phyloP scores from a whole-genome alignment of 2,888 invertebrate genomes.

The Drosophila meridiana region DNA sequence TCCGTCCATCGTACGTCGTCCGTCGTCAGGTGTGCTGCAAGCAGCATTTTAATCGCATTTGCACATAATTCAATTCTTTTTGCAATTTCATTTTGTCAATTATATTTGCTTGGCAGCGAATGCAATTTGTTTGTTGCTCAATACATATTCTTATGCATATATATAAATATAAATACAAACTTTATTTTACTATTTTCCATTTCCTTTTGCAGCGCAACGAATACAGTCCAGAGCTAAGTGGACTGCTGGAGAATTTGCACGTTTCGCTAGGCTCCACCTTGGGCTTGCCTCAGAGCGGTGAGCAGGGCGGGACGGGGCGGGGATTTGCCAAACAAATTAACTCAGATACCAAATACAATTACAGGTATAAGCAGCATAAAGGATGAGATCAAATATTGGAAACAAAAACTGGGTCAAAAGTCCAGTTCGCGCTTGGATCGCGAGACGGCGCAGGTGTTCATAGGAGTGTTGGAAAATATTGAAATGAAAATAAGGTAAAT shows the following conservation, averaged over 20 bases:
- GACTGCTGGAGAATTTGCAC: constrained; percentile 84
- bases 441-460: constrained; percentile 84
- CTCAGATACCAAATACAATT: neutral
- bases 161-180: neutral
- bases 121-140: constrained; percentile 53
- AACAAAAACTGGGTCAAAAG: constrained; percentile 80
- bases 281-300: constrained; percentile 84
- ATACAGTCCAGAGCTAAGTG: constrained; percentile 84
- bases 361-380: constrained; percentile 83
- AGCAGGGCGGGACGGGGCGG: constrained; percentile 28
- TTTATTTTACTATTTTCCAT: neutral
- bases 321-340: constrained; percentile 6
- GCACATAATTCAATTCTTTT: constrained; percentile 73
- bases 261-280: constrained; percentile 83
- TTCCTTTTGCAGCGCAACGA: constrained; percentile 77
- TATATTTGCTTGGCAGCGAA: constrained; percentile 54
- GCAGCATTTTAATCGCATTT: constrained; percentile 74
- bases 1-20: neutral
- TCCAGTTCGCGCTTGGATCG: constrained; percentile 83
- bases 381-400: constrained; percentile 85
- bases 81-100: constrained; percentile 71
- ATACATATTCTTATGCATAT: constrained; percentile 34
- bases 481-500: constrained; percentile 82
- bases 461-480: constrained; percentile 81
- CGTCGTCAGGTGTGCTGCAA: constrained; percentile 23